Conservation (phyloP, 1,140 invertebrate genomes). For the Temnothorax nylanderi region DNA sequence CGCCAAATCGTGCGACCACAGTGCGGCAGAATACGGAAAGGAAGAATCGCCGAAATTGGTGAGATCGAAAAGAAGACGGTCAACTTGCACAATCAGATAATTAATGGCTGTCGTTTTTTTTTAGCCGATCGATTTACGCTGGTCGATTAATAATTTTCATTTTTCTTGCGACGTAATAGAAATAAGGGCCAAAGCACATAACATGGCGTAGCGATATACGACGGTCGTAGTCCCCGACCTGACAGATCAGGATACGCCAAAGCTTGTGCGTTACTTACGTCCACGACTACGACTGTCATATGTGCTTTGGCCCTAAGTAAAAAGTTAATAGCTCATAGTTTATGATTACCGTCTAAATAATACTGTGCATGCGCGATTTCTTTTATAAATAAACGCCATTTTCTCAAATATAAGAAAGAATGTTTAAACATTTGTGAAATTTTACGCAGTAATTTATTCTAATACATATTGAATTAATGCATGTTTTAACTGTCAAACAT, state of each 20-base stretch:
- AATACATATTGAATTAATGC: slow-evolving; percentile 4
- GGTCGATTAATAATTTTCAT: slow-evolving; percentile 5
- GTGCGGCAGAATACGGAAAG: slow-evolving; percentile 18
- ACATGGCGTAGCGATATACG: too few species aligned
- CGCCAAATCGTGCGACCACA: not conserved
- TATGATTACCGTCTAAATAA: not conserved
- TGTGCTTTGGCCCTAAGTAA: too few species aligned
- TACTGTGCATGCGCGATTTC: not conserved
- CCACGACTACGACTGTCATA: too few species aligned
- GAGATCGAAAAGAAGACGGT: not conserved
- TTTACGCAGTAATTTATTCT: slow-evolving; percentile 2
- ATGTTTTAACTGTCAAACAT: not conserved
- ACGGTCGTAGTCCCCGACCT: too few species aligned
- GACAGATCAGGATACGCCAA: too few species aligned
- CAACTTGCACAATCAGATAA: not conserved
- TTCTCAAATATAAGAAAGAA: not conserved
- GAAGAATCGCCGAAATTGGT: not conserved
- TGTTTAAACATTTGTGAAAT: slow-evolving; percentile 6
- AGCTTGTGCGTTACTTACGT: too few species aligned
- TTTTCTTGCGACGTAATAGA: not conserved
- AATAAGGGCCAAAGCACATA: too few species aligned
- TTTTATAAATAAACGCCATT: not conserved
- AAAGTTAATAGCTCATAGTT: not conserved
- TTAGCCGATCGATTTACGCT: not conserved
- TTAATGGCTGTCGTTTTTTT: not conserved